Conservation (phyloP, 2,113 vertebrate genomes). For the Gallinago paraguaiae region DNA sequence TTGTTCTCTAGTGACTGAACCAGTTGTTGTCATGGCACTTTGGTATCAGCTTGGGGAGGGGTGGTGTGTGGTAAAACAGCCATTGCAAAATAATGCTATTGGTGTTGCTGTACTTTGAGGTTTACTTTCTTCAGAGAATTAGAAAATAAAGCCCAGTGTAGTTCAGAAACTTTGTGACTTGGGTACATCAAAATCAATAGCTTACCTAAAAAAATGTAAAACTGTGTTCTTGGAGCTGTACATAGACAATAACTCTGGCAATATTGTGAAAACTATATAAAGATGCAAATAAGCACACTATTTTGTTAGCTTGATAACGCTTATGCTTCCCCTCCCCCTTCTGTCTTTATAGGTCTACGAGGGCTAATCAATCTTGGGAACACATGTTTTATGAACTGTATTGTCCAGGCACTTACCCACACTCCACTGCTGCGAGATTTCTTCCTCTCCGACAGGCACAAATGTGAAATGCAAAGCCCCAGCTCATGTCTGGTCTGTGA, state of each 20-base stretch:
- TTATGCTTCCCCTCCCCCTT: conserved; percentile 27
- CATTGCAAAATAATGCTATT: background rate
- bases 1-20: background rate
- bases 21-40: background rate
- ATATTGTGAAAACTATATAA: background rate
- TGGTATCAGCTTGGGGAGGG: background rate
- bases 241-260: background rate
- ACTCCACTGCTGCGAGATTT: conserved; percentile 96
- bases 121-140: background rate
- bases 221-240: background rate
- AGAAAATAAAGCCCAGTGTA: background rate
- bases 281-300: background rate
- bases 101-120: background rate
- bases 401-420: conserved; percentile 97
- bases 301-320: conserved; percentile 1
- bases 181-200: background rate
- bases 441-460: conserved; percentile 97
- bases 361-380: conserved; percentile 98
- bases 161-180: background rate
- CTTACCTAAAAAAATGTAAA: background rate
- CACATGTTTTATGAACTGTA: conserved; percentile 99
- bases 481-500: conserved; percentile 98
- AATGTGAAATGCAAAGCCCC: conserved; percentile 97
- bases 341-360: conserved; percentile 85
- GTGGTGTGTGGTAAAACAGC: background rate